phyloP scores from a whole-genome alignment of 2,888 invertebrate genomes.

The Escarpia spicata region DNA sequence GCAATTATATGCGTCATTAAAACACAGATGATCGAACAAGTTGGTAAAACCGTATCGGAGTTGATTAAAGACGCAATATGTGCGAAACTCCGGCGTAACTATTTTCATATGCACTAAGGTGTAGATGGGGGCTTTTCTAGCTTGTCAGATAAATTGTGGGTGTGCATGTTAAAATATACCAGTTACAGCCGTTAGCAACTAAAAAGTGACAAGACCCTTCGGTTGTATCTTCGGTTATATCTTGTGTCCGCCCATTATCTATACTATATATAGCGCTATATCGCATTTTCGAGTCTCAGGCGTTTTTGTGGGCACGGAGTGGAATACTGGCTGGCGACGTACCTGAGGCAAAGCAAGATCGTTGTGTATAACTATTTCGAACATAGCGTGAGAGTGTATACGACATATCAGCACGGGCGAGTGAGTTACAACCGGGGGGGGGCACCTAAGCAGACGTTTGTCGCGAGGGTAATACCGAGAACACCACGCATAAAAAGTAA shows the following conservation, averaged over 20 bases:
- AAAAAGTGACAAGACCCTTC: neutral
- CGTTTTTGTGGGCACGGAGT: neutral
- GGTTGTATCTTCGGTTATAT: neutral
- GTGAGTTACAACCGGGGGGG: neutral
- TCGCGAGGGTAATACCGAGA: slow-evolving; percentile 1
- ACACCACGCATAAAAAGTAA: neutral
- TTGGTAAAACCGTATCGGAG: neutral
- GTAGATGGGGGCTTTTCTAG: neutral
- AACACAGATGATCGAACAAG: too few relatives aligned
- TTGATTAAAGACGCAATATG: neutral
- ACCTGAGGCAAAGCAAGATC: neutral
- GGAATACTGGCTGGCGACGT: neutral
- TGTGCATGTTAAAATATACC: neutral
- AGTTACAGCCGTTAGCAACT: neutral
- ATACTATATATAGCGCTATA: neutral
- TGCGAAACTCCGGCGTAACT: neutral
- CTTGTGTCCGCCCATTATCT: neutral
- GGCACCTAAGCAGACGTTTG: neutral
- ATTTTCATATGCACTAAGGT: neutral
- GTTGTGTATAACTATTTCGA: neutral
- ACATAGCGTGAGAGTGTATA: neutral
- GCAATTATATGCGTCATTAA: too few relatives aligned
- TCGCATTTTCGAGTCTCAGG: neutral
- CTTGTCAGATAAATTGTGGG: neutral
- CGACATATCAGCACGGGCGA: too few relatives aligned